phyloP scores from a whole-genome alignment of 2,888 invertebrate genomes.

The Eristalinus aeneus region DNA sequence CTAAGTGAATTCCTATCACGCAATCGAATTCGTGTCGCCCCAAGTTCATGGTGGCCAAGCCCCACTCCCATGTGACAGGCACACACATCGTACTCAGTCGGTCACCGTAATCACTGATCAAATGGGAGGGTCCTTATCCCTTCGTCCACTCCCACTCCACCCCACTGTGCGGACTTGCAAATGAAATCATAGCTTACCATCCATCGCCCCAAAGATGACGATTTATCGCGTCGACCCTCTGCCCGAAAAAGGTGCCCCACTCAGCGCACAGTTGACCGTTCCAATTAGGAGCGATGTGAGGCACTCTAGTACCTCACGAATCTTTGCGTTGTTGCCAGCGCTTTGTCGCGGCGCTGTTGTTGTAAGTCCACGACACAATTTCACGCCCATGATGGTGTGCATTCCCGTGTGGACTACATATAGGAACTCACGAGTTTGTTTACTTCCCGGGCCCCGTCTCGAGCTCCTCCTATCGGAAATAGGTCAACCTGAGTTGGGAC shows the following conservation, averaged over 20 bases:
- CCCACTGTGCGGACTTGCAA: not conserved
- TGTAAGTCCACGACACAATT: not conserved
- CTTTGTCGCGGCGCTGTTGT: too few relatives aligned
- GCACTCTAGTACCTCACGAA: not conserved
- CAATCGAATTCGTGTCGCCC: constrained; percentile 44
- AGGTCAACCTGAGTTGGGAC: constrained; percentile 55
- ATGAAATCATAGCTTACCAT: not conserved
- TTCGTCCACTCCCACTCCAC: not conserved
- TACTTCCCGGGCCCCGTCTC: not conserved
- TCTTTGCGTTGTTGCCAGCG: not conserved
- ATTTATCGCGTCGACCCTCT: not conserved
- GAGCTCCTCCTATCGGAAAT: constrained; percentile 6
- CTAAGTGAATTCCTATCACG: constrained; percentile 21
- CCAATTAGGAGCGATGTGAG: not conserved
- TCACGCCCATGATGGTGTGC: not conserved
- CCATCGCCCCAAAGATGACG: not conserved
- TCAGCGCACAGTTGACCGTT: not conserved
- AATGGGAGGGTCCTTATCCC: not conserved
- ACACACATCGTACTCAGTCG: not conserved
- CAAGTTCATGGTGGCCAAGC: constrained; percentile 32
- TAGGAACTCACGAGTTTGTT: not conserved
- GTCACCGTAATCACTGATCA: not conserved
- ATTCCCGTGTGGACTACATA: not conserved
- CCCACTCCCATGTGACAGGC: not conserved
- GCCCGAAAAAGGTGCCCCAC: not conserved